Conservation (phyloP, 30 jellyfish, hydroid and myxozoan genomes). For the Turritopsis dohrnii region DNA sequence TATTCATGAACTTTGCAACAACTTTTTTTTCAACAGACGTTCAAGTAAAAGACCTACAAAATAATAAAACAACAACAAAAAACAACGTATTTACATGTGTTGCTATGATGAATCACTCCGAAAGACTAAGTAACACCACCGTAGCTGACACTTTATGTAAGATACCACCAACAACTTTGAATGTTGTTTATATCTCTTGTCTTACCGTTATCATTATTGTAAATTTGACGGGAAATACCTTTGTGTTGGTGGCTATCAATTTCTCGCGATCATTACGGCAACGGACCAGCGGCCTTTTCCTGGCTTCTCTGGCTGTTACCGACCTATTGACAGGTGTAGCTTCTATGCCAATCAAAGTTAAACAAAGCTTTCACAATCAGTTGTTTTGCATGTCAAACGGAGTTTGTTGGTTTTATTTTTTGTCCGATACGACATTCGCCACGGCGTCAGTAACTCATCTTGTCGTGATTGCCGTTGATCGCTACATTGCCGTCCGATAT, state of each 20-base stretch:
- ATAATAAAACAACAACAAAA: background rate
- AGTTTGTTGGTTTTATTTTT: conserved; percentile 18
- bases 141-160: background rate
- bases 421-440: conserved; percentile 17
- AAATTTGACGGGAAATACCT: background rate
- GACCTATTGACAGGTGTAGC: conserved; percentile 22
- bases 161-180: background rate
- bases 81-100: background rate
- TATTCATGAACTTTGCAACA: background rate
- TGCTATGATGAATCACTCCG: background rate
- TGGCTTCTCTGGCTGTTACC: conserved; percentile 39
- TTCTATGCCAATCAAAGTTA: conserved; percentile 30
- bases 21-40: background rate
- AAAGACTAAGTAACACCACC: background rate
- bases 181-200: background rate
- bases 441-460: conserved; percentile 29
- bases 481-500: conserved; percentile 18
- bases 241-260: background rate
- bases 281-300: conserved; percentile 7
- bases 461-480: conserved; percentile 26
- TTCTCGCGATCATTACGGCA: conserved; percentile 3
- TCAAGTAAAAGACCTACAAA: background rate
- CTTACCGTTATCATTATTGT: background rate
- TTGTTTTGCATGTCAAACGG: conserved; percentile 15
- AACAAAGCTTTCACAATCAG: background rate